phyloP scores from a whole-genome alignment of 2,113 vertebrate species.

The Todiramphus chloris region DNA sequence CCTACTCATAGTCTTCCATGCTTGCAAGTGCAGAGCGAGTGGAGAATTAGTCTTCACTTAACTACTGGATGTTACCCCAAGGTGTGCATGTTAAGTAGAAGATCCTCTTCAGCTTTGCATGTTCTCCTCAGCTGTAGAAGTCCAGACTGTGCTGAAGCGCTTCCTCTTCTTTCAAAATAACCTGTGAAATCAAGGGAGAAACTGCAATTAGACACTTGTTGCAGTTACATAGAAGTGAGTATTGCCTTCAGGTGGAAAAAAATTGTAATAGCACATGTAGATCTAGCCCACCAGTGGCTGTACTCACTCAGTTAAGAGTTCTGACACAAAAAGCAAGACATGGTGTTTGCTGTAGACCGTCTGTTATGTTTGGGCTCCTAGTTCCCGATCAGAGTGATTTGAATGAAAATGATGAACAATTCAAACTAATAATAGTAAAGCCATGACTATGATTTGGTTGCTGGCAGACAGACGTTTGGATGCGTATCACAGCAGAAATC shows the following conservation, averaged over 20 bases:
- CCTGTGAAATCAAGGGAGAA: not conserved
- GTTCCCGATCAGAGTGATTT: not conserved
- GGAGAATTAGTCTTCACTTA: constrained; percentile 32
- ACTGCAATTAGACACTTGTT: not conserved
- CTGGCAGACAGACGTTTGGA: not conserved
- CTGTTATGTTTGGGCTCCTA: not conserved
- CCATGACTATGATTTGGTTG: not conserved
- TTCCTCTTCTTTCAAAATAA: not conserved
- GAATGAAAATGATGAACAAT: not conserved
- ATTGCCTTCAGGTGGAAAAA: not conserved
- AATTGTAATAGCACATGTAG: not conserved
- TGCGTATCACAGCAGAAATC: not conserved
- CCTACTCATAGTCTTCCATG: constrained; percentile 43
- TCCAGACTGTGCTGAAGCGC: not conserved
- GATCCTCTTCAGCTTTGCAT: not conserved
- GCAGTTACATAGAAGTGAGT: not conserved
- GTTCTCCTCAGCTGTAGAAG: not conserved
- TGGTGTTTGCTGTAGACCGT: not conserved
- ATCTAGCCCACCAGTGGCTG: not conserved
- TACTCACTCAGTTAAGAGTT: not conserved
- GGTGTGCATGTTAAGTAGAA: not conserved
- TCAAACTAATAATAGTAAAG: not conserved
- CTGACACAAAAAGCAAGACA: not conserved
- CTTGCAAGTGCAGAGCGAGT: not conserved
- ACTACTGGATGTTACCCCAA: not conserved